Evolutionary conservation across 2,797 vertebrate species (phyloP), one percentile per base, ranked within the genome.

Genomic region (Semotilus atromaculatus): DNA sequence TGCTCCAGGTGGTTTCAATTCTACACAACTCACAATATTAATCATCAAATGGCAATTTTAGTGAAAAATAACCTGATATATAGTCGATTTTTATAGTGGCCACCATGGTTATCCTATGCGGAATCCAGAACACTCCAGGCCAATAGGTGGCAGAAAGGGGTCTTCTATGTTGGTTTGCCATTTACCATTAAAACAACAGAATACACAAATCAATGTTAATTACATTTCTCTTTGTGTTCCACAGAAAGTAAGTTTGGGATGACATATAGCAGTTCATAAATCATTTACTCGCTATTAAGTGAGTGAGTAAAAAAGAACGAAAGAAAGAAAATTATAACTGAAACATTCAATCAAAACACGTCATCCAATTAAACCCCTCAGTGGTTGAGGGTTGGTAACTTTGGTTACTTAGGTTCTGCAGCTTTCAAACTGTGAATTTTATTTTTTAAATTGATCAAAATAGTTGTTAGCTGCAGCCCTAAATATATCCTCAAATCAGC

Each of bases 401-500:
- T 77, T 4, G 16, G 21, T 23, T 53, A 74, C 5, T 48, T 74
- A 74, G 23, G 73, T 77, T 77, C n/a, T 26, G 18, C 23, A 43
- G 36, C 75, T 43, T 77, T 62, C n/a, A 78, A 62, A 77, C 55
- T 77, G 34, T 26, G 31, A 60, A 7, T 62, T 77, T 19, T 40
- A 1, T 4, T 29, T 29, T 16, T 78, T 18, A 13, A 29, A 43
- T 26, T 29, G 55, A 62, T 78, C 55, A 21, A 62, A 62, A 62
- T 43, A 62, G 16, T 29, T 77, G 14, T 43, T 60, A 43, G 16
- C n/a, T 62, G 16, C 23, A 62, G 38, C 36, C 16, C 38, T 7
- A 78, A 38, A 66, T 64, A 67, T 34, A 74, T 66, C 23, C 23
- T 83, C 23, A 75, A 75, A 83, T 53, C 43, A 75, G 29, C 29